phyloP scores from a whole-genome alignment of 2,888 invertebrate genomes.

The Sarcophaga carnaria region DNA sequence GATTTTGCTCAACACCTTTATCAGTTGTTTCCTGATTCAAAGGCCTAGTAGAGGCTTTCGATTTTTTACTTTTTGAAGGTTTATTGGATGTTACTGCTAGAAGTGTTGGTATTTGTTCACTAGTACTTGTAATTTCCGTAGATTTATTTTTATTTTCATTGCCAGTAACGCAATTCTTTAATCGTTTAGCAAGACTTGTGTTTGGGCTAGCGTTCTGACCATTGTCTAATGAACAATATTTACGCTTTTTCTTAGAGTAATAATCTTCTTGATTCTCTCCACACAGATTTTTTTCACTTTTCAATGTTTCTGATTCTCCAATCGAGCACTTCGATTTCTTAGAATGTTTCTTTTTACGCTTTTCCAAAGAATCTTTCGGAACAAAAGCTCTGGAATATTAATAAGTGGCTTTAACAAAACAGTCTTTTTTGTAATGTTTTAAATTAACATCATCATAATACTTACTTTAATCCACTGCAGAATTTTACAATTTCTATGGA shows the following conservation, averaged over 20 bases:
- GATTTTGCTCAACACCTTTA: not conserved
- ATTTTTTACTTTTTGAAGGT: not conserved
- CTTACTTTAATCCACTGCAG: constrained; percentile 66
- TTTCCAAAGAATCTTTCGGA: constrained; percentile 52
- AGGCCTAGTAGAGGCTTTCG: not conserved
- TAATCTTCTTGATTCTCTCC: not conserved
- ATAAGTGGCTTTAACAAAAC: not conserved
- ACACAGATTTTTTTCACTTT: not conserved
- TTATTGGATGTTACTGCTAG: no score
- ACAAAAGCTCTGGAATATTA: constrained; percentile 64
- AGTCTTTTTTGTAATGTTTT: not conserved
- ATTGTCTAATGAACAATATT: constrained; percentile 43
- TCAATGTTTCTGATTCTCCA: not conserved
- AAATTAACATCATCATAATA: not conserved
- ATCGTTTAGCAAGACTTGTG: constrained; percentile 52
- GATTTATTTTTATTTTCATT: constrained; percentile 36
- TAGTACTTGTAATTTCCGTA: constrained; percentile 65
- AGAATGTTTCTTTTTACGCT: constrained; percentile 59
- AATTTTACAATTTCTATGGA: constrained; percentile 70
- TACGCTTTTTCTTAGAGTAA: constrained; percentile 61
- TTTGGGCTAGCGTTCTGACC: constrained; percentile 22
- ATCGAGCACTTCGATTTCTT: constrained; percentile 33
- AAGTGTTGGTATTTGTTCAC: constrained; percentile 23
- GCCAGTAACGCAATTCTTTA: constrained; percentile 6
- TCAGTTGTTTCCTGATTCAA: not conserved